phyloP scores from a whole-genome alignment of 2,797 vertebrate species.

The Melanogrammus aeglefinus region DNA sequence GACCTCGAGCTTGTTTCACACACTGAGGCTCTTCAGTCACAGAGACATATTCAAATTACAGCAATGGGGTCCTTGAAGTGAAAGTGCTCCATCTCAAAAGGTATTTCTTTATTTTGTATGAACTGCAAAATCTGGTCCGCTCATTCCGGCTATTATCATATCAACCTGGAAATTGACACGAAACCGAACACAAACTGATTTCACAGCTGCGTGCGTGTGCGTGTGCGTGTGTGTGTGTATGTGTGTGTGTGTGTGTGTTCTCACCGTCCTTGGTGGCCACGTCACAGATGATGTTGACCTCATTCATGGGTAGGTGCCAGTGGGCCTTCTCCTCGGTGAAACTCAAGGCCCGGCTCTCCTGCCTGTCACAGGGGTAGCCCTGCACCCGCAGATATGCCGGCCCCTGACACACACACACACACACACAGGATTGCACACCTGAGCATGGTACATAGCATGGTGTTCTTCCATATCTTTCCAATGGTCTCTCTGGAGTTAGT shows the following conservation, averaged over 20 bases:
- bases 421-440: not conserved
- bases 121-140: no score
- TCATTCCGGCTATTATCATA: no score
- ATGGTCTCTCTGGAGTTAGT: no score
- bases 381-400: constrained; percentile 86
- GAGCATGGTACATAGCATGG: not conserved
- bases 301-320: constrained; percentile 89
- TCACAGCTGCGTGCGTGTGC: not conserved
- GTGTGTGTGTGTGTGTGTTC: not conserved
- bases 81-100: no score
- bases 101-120: no score
- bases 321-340: constrained; percentile 88
- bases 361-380: constrained; percentile 77
- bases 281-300: constrained; percentile 90
- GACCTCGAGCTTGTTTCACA: no score
- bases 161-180: no score
- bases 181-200: no score
- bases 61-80: no score
- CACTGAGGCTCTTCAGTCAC: no score
- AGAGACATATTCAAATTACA: no score
- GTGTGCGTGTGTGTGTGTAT: constrained; percentile 8
- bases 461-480: no score
- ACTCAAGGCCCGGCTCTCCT: constrained; percentile 83
- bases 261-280: constrained; percentile 82
- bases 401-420: constrained; percentile 70